Conservation (phyloP, 1,140 invertebrate species). For the Leptopilina boulardi region DNA sequence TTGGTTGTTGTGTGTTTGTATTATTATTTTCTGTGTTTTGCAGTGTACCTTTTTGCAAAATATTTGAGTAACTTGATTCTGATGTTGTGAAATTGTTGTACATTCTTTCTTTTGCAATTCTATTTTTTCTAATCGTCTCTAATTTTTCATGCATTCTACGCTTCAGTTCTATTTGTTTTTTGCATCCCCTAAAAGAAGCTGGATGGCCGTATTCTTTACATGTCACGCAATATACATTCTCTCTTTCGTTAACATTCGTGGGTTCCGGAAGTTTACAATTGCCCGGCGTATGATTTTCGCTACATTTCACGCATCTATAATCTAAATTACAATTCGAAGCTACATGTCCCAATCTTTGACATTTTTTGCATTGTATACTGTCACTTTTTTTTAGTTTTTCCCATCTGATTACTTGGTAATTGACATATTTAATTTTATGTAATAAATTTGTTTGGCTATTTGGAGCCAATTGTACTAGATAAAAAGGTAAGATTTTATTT, state of each 20-base stretch:
- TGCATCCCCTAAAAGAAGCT: slow-evolving; percentile 36
- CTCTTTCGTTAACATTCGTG: neutral
- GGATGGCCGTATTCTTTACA: slow-evolving; percentile 7
- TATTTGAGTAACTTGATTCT: neutral
- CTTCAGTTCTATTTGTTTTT: neutral
- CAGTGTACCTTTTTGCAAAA: neutral
- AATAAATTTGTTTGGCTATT: slow-evolving; percentile 34
- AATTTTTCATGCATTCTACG: neutral
- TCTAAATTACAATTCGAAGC: slow-evolving; percentile 46
- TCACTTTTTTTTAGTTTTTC: slow-evolving; percentile 41
- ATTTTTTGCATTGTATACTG: slow-evolving; percentile 32
- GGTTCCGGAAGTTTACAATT: slow-evolving; percentile 27
- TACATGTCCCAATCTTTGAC: too few relatives aligned
- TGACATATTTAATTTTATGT: slow-evolving; percentile 30
- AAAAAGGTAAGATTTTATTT: slow-evolving; percentile 23
- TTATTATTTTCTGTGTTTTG: neutral
- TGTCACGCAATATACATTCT: neutral
- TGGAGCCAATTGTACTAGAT: slow-evolving; percentile 36
- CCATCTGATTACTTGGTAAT: slow-evolving; percentile 40
- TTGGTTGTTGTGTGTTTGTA: neutral
- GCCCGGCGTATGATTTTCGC: slow-evolving; percentile 26
- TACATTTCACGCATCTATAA: slow-evolving; percentile 38
- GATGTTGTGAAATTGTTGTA: neutral
- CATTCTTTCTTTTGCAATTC: neutral
- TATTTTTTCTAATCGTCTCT: neutral